Percentiles rank a stretch among this genome's conserved stretches.
Evolutionary conservation across 2,113 vertebrate species (phyloP).

Genomic region (Cinclus mexicanus): DNA sequence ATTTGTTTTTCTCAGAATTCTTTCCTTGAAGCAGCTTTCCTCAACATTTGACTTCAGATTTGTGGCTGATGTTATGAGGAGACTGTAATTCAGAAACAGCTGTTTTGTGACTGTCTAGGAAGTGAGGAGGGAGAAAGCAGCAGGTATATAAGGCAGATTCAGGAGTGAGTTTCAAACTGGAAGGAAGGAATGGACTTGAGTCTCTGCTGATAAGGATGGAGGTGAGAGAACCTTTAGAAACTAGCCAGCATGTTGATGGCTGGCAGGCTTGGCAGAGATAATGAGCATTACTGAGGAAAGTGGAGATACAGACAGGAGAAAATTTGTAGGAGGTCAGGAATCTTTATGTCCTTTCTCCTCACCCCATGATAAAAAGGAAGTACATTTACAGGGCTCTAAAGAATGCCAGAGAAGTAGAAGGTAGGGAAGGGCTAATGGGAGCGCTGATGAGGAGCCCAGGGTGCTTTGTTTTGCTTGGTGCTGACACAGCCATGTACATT

Average conservation of each 20-base stretch:
- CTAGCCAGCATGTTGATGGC: not conserved
- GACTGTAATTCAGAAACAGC: not conserved
- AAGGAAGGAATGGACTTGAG: not conserved
- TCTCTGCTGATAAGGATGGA: not conserved
- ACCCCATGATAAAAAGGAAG: fast-evolving
- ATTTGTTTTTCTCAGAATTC: not conserved
- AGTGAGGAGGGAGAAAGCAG: not conserved
- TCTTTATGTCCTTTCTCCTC: not conserved
- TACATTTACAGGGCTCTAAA: not conserved
- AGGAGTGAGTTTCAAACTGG: not conserved
- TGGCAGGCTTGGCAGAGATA: not conserved
- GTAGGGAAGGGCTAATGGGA: not conserved
- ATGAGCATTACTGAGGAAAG: not conserved
- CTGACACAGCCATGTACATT: not conserved
- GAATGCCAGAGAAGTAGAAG: not conserved
- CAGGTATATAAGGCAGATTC: not conserved
- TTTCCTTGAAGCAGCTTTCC: not conserved
- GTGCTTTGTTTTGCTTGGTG: slow-evolving; percentile 2
- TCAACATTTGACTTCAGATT: not conserved
- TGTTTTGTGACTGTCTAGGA: not conserved
- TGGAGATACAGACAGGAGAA: not conserved
- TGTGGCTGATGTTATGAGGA: not conserved
- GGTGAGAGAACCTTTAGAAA: not conserved
- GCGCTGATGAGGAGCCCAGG: not conserved
- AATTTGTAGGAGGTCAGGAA: not conserved